Evolutionary conservation across 2,797 vertebrate species (phyloP).

Genomic region (Yasuhikotakia modesta): DNA sequence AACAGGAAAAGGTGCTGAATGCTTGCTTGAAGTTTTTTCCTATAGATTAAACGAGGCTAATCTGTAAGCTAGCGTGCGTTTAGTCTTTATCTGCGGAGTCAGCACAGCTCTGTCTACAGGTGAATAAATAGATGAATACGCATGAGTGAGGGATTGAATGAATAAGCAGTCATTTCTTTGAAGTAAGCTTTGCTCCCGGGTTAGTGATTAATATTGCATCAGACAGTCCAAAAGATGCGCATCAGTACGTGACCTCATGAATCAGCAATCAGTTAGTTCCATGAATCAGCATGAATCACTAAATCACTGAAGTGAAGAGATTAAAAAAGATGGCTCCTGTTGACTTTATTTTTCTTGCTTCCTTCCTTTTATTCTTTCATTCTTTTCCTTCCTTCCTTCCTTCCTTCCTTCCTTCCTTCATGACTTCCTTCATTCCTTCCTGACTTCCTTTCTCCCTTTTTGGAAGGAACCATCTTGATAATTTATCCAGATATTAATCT

Average conservation of each 20-base stretch:
- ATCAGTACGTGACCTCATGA: slow-evolving; percentile 32
- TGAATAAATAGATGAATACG: slow-evolving; percentile 43
- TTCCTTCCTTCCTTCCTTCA: too few species aligned
- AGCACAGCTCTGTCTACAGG: background rate
- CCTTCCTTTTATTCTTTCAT: background rate
- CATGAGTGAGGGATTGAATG: slow-evolving; percentile 23
- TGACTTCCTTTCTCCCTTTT: background rate
- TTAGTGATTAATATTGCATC: slow-evolving; percentile 32
- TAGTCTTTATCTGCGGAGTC: slow-evolving; percentile 1
- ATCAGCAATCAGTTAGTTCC: slow-evolving; percentile 25
- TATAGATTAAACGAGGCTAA: slow-evolving; percentile 14
- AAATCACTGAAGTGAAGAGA: background rate
- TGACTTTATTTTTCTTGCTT: background rate
- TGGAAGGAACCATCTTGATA: background rate
- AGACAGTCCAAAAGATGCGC: slow-evolving; percentile 16
- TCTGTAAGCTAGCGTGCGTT: background rate
- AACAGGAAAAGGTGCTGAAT: background rate
- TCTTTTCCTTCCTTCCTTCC: too few species aligned
- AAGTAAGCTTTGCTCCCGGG: slow-evolving; percentile 15
- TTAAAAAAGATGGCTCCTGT: background rate
- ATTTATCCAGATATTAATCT: background rate
- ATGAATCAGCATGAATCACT: slow-evolving; percentile 25
- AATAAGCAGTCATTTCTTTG: slow-evolving; percentile 36
- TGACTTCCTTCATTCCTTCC: background rate
- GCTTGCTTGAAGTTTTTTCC: background rate